Evolutionary conservation across 2,113 vertebrate species (phyloP).

Genomic region (Macrotus californicus): DNA sequence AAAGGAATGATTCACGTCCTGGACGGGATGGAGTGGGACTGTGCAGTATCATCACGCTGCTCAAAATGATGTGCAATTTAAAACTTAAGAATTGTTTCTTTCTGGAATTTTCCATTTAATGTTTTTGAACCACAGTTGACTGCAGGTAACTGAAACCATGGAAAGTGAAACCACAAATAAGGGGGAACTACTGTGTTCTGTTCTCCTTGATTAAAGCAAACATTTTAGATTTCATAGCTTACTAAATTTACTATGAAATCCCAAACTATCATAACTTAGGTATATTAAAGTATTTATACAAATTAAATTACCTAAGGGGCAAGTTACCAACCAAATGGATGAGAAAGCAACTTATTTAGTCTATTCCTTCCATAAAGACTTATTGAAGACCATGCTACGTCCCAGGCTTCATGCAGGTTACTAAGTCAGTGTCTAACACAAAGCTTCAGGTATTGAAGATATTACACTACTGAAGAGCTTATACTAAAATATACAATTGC

Average conservation of each 20-base stretch:
- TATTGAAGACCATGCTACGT: background rate
- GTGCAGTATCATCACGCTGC: background rate
- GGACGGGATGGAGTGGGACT: background rate
- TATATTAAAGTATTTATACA: background rate
- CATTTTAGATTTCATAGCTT: background rate
- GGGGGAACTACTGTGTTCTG: background rate
- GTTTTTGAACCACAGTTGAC: background rate
- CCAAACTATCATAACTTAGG: background rate
- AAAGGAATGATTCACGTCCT: background rate
- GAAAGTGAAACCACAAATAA: background rate
- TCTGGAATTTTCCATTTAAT: background rate
- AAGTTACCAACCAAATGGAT: background rate
- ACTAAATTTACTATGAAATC: conserved; percentile 6
- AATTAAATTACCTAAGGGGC: background rate
- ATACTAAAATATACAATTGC: background rate
- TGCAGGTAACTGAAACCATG: background rate
- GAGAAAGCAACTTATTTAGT: background rate
- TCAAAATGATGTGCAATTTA: background rate
- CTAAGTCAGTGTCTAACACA: background rate
- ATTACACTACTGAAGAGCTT: background rate
- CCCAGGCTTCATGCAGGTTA: background rate
- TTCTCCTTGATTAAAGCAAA: conserved; percentile 30
- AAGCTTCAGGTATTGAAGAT: background rate
- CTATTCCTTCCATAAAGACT: background rate
- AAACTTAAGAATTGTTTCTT: background rate